phyloP scores from a whole-genome alignment of 2,797 vertebrate genomes.

The Macropus fuliginosus region DNA sequence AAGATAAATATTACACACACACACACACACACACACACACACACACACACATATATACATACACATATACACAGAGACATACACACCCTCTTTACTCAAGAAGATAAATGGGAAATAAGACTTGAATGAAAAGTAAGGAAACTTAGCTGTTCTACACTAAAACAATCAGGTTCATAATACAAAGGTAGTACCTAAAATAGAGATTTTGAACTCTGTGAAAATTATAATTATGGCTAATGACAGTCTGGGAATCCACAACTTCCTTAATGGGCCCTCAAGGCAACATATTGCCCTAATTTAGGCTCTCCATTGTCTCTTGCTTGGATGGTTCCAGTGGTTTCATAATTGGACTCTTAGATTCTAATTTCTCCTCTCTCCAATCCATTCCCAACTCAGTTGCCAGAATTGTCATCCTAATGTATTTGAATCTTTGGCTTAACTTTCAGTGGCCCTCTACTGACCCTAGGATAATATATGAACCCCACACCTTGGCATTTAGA shows the following conservation, averaged over 20 bases:
- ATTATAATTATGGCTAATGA: not conserved
- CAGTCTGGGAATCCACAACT: not conserved
- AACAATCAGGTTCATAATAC: not conserved
- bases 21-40: too few relatives aligned
- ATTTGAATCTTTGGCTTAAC: not conserved
- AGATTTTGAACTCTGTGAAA: not conserved
- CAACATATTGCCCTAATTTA: not conserved
- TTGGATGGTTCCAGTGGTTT: not conserved
- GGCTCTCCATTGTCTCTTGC: not conserved
- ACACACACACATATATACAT: too few relatives aligned
- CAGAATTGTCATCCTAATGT: not conserved
- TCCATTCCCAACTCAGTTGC: not conserved
- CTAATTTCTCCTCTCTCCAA: not conserved
- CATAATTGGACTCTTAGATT: not conserved
- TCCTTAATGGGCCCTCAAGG: not conserved
- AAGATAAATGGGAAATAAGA: constrained; percentile 7
- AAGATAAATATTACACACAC: not conserved
- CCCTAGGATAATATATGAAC: not conserved
- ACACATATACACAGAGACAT: too few relatives aligned
- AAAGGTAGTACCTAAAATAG: not conserved
- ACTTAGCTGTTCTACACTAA: not conserved
- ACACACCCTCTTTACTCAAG: not conserved
- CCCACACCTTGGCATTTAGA: not conserved
- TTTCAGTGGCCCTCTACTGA: not conserved
- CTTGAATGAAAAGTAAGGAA: constrained; percentile 3